phyloP scores from a whole-genome alignment of 2,113 vertebrate genomes.

The Cyanistes caeruleus region DNA sequence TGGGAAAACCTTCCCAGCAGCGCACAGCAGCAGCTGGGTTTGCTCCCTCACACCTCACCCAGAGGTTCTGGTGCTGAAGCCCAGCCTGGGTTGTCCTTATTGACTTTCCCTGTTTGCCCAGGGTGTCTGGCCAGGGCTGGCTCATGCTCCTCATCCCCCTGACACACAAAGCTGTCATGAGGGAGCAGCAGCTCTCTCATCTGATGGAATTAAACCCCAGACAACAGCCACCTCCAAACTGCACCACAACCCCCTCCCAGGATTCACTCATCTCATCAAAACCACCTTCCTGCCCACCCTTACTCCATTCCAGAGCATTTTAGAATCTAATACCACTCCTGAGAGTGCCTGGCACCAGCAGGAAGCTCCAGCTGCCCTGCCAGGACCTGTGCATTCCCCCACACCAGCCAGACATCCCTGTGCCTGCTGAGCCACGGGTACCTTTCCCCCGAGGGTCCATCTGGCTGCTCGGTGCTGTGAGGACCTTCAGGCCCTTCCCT shows the following conservation, averaged over 20 bases:
- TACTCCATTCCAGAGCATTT: neutral
- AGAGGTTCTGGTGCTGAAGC: neutral
- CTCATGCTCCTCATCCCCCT: neutral
- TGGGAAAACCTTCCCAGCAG: neutral
- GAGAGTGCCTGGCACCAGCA: neutral
- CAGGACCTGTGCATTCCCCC: neutral
- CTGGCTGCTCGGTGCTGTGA: neutral
- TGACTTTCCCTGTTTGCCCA: neutral
- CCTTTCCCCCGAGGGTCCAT: constrained; percentile 6
- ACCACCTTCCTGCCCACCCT: rapidly evolving
- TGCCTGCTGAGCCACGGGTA: neutral
- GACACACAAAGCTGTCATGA: neutral
- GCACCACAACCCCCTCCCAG: neutral
- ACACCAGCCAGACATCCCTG: neutral
- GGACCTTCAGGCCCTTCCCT: neutral
- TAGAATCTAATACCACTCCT: neutral
- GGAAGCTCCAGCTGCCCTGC: neutral
- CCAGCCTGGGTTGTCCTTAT: neutral
- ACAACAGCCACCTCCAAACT: neutral
- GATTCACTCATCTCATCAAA: neutral
- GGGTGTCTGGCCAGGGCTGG: rapidly evolving
- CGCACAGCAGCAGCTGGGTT: rapidly evolving
- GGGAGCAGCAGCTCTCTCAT: neutral
- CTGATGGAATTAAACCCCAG: neutral
- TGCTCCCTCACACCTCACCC: neutral